Conservation (phyloP, 23 tunicate genomes). For the Corella eumyota region DNA sequence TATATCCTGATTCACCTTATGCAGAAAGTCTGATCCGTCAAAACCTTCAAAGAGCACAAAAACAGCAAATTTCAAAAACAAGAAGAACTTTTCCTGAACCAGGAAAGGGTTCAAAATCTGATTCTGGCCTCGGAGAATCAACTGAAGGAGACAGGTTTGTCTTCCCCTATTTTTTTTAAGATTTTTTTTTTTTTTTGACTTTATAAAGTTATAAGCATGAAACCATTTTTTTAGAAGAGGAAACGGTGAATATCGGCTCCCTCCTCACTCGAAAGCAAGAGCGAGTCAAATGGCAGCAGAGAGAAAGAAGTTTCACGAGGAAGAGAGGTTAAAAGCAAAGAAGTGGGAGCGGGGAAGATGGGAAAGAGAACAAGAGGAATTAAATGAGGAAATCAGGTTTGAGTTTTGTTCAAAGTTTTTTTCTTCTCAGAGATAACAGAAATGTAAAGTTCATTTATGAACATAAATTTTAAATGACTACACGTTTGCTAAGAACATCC, state of each 20-base stretch:
- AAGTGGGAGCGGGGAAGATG: constrained; percentile 74
- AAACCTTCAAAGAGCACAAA: constrained; percentile 61
- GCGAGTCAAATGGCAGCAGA: constrained; percentile 44
- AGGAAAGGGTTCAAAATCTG: constrained; percentile 73
- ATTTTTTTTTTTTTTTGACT: not conserved
- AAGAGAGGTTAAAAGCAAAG: constrained; percentile 67
- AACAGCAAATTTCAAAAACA: constrained; percentile 6
- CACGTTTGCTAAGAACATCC: not conserved
- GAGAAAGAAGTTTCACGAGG: constrained; percentile 55
- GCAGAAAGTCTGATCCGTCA: constrained; percentile 65
- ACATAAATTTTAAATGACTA: too few relatives aligned
- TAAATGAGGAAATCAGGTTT: constrained; percentile 64
- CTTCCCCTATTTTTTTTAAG: constrained; percentile 1
- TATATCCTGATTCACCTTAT: constrained; percentile 94
- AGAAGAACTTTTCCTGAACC: constrained; percentile 16
- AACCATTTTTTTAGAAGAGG: too few relatives aligned
- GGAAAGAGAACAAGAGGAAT: constrained; percentile 77
- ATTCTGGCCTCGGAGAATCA: constrained; percentile 88
- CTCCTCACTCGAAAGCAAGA: constrained; percentile 46
- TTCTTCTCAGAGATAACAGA: not conserved
- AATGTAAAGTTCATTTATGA: not conserved
- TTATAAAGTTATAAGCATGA: not conserved
- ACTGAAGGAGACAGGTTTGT: constrained; percentile 84
- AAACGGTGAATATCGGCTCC: constrained; percentile 17
- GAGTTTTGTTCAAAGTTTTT: not conserved